Percentiles rank a stretch among this genome's conserved stretches.
phyloP scores from a whole-genome alignment of 2,113 vertebrate genomes.

The Numenius arquata region DNA sequence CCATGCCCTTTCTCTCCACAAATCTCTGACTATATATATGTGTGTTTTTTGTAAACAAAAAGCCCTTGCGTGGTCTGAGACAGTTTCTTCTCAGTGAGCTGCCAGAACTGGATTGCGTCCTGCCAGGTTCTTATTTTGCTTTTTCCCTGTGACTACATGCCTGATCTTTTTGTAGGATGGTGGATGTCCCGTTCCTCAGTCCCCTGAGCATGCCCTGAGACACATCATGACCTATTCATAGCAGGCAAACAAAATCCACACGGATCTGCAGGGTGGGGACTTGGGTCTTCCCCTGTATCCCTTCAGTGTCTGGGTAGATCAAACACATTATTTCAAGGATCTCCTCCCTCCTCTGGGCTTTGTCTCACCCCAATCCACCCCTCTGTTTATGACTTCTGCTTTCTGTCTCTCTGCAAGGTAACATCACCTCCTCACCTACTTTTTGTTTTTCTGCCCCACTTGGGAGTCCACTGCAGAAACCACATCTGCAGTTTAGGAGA shows the following conservation, averaged over 20 bases:
- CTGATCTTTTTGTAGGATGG: not conserved
- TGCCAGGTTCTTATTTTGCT: not conserved
- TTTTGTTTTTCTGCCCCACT: not conserved
- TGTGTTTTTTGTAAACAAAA: not conserved
- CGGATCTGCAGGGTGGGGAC: not conserved
- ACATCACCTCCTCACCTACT: not conserved
- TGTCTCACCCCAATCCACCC: not conserved
- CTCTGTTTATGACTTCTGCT: not conserved
- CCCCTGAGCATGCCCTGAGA: not conserved
- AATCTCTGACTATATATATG: not conserved
- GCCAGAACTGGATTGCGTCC: not conserved
- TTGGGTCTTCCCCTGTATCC: not conserved
- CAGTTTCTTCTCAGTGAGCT: accelerated
- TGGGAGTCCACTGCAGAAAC: not conserved
- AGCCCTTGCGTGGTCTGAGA: accelerated
- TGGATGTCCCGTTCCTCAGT: not conserved
- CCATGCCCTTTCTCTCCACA: not conserved
- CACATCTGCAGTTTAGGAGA: not conserved
- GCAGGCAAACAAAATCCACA: not conserved
- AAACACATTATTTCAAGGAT: not conserved
- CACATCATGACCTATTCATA: accelerated
- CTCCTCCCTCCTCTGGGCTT: not conserved
- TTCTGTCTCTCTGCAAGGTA: not conserved
- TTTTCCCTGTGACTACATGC: not conserved
- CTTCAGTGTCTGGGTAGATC: not conserved